Conservation (phyloP, 2,888 invertebrate genomes). For the Vannuccia rotundouncinata region DNA sequence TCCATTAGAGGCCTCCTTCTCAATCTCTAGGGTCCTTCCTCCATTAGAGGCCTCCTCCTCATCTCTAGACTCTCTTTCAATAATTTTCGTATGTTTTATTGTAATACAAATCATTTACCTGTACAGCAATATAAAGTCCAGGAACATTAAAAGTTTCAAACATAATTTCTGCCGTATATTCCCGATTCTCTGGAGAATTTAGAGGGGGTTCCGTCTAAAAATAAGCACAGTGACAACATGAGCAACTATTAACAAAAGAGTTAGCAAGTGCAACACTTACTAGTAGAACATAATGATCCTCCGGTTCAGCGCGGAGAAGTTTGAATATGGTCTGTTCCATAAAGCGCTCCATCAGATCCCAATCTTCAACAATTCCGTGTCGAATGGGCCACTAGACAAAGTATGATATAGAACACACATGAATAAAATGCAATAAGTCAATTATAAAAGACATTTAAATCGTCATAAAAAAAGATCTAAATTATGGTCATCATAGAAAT, state of each 20-base stretch:
- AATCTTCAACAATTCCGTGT: slow-evolving; percentile 97
- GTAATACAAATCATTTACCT: slow-evolving; percentile 60
- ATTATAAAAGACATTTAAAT: background rate
- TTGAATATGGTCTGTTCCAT: slow-evolving; percentile 98
- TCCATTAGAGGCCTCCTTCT: too few species aligned
- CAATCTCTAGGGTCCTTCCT: too few species aligned
- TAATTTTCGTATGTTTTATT: too few species aligned
- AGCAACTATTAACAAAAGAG: slow-evolving; percentile 58
- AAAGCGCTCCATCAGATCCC: slow-evolving; percentile 99
- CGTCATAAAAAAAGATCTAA: too few species aligned
- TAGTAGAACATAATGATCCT: slow-evolving; percentile 94
- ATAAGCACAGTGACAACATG: background rate
- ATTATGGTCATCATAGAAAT: too few species aligned
- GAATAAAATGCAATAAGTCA: background rate
- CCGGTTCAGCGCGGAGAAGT: slow-evolving; percentile 93
- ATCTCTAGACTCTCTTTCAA: too few species aligned
- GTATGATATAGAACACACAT: background rate
- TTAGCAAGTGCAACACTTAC: slow-evolving; percentile 47
- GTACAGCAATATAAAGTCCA: slow-evolving; percentile 96
- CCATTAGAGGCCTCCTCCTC: too few species aligned
- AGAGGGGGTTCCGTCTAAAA: slow-evolving; percentile 86
- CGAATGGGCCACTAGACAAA: slow-evolving; percentile 94
- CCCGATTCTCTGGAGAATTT: slow-evolving; percentile 94
- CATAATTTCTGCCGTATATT: slow-evolving; percentile 81
- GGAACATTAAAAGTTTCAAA: slow-evolving; percentile 99